Conservation (phyloP, 2,797 vertebrate species). For the Neosilurus mollespiculum region DNA sequence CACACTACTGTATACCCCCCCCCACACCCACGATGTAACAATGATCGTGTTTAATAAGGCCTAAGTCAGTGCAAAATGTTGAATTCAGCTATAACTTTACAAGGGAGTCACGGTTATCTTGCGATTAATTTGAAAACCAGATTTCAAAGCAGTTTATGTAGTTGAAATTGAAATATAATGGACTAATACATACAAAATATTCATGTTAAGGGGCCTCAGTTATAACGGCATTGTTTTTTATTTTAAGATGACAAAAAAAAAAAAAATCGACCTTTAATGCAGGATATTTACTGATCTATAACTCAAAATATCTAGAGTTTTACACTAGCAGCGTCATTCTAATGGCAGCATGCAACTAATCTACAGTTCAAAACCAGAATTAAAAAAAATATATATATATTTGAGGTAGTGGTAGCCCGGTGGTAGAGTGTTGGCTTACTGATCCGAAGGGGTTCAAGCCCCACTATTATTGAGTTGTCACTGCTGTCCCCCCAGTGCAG, state of each 20-base stretch:
- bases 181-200: slow-evolving; percentile 26
- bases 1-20: background rate
- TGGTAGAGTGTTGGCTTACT: too few relatives aligned
- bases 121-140: slow-evolving; percentile 3
- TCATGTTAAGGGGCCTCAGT: background rate
- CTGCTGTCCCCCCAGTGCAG: too few relatives aligned
- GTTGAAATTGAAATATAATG: slow-evolving; percentile 19
- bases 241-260: too few relatives aligned
- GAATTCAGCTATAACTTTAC: background rate
- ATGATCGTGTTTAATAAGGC: background rate
- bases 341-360: background rate
- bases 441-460: too few relatives aligned
- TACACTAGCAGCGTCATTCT: background rate
- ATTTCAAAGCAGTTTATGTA: slow-evolving; percentile 17
- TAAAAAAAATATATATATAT: background rate
- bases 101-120: background rate
- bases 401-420: too few relatives aligned
- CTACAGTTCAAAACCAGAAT: slow-evolving; percentile 1
- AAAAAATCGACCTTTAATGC: background rate
- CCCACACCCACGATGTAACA: background rate
- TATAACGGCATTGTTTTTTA: too few relatives aligned
- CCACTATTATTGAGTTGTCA: too few relatives aligned
- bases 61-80: background rate
- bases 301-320: background rate
- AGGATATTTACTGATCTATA: background rate